Percentiles rank a stretch among this genome's conserved stretches.
These are phyloP conservation scores for Cololabis saira DNA, from an alignment of 2,113 vertebrate species.

Conservation along the genomic window DNA sequence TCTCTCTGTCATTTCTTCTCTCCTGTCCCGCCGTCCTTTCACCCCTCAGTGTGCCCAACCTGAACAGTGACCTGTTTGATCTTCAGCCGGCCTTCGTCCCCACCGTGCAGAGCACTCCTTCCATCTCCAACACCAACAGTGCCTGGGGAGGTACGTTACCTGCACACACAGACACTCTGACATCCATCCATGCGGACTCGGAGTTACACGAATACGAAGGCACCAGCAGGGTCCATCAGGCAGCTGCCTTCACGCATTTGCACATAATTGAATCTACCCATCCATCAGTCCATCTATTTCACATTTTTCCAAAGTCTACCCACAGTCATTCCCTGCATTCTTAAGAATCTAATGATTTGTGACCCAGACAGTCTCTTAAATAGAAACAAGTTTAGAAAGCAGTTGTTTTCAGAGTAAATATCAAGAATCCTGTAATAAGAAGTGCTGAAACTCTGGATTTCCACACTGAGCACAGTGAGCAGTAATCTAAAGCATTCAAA, in stretches of 20 bases:
- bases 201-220: constrained; percentile 8
- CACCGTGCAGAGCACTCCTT: constrained; percentile 89
- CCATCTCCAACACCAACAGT: constrained; percentile 86
- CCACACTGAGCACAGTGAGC: background rate
- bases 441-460: background rate
- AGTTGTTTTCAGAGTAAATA: background rate
- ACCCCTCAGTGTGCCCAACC: constrained; percentile 84
- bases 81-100: constrained; percentile 92
- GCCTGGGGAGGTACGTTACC: constrained; percentile 89
- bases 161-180: constrained; percentile 3
- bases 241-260: background rate
- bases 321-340: background rate
- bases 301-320: background rate
- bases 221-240: background rate
- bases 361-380: background rate
- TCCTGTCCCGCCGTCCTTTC: background rate
- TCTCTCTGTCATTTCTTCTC: background rate
- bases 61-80: constrained; percentile 93
- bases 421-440: background rate
- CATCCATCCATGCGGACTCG: background rate
- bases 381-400: background rate
- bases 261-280: constrained; percentile 11
- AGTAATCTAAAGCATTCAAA: background rate
- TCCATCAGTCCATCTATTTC: constrained; percentile 23
- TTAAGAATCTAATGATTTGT: constrained; percentile 6